Percentiles rank a stretch among this genome's conserved stretches.
Conservation (phyloP, 2,888 invertebrate species). For the Rotaria macrura region DNA sequence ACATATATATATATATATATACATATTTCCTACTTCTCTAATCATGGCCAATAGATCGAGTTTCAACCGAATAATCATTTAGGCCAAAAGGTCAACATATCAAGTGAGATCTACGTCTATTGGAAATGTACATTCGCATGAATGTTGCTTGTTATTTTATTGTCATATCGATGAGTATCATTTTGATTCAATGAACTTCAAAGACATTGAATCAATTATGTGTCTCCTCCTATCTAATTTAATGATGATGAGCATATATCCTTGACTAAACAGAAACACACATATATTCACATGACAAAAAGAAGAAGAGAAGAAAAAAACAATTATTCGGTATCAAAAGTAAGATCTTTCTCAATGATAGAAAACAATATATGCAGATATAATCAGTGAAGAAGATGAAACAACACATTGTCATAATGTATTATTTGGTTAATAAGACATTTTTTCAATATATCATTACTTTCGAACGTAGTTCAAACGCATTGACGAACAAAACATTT, state of each 20-base stretch:
- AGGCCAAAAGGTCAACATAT: not conserved
- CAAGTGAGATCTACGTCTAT: not conserved
- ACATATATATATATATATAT: too few species aligned
- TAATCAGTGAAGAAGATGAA: slow-evolving; percentile 2
- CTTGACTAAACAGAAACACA: not conserved
- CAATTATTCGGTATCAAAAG: not conserved
- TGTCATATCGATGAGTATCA: not conserved
- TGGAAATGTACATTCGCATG: not conserved
- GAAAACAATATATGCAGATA: not conserved
- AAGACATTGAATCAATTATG: not conserved
- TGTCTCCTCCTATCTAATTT: not conserved
- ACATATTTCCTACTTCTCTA: too few species aligned
- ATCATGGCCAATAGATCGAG: not conserved
- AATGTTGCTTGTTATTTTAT: not conserved
- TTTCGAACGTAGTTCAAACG: not conserved
- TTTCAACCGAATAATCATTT: not conserved
- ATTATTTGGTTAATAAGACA: not conserved
- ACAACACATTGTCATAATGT: not conserved
- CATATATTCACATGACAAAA: too few species aligned
- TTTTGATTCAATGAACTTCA: slow-evolving; percentile 12
- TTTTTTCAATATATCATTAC: not conserved
- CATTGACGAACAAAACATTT: not conserved
- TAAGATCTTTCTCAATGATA: not conserved
- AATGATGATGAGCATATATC: not conserved
- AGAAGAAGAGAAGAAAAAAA: not conserved